Conservation (phyloP, 1,140 invertebrate genomes). For the Apis laboriosa region DNA sequence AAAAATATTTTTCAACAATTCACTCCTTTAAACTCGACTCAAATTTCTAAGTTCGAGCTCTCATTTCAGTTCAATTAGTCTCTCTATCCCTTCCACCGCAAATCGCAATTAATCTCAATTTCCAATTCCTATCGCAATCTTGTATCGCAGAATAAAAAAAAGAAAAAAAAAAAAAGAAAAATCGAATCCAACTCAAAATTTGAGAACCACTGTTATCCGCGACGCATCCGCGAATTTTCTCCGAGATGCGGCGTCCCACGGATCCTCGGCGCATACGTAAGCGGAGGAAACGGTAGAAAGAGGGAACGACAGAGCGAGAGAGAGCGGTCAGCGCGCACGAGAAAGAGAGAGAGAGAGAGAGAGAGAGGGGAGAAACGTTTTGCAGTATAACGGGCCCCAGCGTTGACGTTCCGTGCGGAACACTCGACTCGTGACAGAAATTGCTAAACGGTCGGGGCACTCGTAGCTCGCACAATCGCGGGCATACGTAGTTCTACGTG, state of each 20-base stretch:
- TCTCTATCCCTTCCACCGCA: no score
- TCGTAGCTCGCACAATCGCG: constrained; percentile 52
- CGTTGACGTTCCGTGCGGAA: constrained; percentile 69
- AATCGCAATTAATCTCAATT: no score
- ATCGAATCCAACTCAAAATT: neutral
- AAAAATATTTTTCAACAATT: no score
- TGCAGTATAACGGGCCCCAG: constrained; percentile 54
- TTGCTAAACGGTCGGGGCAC: constrained; percentile 66
- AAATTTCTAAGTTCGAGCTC: no score
- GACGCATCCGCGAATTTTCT: constrained; percentile 61
- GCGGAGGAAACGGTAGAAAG: constrained; percentile 5
- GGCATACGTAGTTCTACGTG: constrained; percentile 55
- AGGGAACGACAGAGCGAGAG: neutral
- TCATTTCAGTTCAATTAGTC: no score
- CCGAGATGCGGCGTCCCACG: constrained; percentile 68
- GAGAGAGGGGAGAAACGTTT: constrained; percentile 37
- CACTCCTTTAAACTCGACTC: no score
- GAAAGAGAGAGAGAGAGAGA: neutral
- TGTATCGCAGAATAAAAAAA: no score
- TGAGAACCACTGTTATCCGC: neutral
- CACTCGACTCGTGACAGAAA: constrained; percentile 80
- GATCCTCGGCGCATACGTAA: constrained; percentile 63
- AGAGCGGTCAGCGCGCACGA: neutral
- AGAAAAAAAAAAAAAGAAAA: no score
- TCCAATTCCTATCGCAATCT: no score